These are phyloP conservation scores for Gulo gulo DNA, from an alignment of 2,113 vertebrate species.

Conservation along the genomic window DNA sequence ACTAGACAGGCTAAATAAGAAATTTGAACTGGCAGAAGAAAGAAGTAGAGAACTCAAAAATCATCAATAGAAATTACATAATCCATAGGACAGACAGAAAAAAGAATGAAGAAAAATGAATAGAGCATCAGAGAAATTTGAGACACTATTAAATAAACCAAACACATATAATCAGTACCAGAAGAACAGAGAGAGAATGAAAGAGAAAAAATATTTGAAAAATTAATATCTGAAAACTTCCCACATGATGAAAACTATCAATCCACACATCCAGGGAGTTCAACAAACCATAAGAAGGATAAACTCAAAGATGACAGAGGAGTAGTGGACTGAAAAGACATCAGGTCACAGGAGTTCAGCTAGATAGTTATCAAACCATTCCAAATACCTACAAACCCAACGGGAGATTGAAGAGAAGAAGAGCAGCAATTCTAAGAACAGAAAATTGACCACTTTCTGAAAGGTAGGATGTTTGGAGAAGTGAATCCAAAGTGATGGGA, in stretches of 20 bases:
- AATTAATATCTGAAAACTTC: not conserved
- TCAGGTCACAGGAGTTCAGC: too few relatives aligned
- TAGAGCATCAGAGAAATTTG: not conserved
- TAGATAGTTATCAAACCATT: too few relatives aligned
- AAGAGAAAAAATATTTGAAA: not conserved
- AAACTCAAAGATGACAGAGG: not conserved
- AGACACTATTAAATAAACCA: not conserved
- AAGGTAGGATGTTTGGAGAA: too few relatives aligned
- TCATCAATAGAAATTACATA: not conserved
- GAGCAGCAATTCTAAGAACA: too few relatives aligned
- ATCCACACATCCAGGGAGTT: not conserved
- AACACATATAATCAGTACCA: not conserved
- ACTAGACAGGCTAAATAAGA: not conserved
- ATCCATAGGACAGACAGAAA: not conserved
- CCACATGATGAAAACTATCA: not conserved
- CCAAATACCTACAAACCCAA: too few relatives aligned
- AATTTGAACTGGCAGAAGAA: not conserved
- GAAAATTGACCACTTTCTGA: too few relatives aligned
- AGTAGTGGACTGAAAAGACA: too few relatives aligned
- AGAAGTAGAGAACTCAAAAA: not conserved
- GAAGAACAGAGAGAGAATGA: not conserved
- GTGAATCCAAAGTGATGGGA: too few relatives aligned
- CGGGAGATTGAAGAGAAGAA: too few relatives aligned
- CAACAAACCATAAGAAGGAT: not conserved
- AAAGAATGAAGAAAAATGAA: not conserved